Evolutionary conservation across 2,888 invertebrate species (phyloP), one percentile per base, ranked within the genome.

Genomic region (Orthosia incerta): DNA sequence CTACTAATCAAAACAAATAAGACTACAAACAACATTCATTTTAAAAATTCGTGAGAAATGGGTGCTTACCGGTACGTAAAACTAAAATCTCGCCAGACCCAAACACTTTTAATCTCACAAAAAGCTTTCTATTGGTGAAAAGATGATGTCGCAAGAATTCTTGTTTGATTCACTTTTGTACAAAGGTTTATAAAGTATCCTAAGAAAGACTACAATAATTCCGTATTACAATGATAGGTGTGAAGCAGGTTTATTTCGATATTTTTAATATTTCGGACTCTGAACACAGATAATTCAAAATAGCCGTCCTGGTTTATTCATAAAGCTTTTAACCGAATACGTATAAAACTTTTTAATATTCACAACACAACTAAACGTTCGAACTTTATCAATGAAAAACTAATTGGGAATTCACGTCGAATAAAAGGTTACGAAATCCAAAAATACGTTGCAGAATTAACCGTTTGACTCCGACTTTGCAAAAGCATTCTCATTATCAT

Each of bases 401-500:
- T 71, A 66, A 57, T 66, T 71, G 59, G 39, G 70, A 74, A 71
- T 79, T 74, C 26, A 67, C 46, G 55, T 46, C 71, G 62, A 39
- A 61, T 78, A 20, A 77, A 77, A 75, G 64, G 66, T 59, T 67
- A 60, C 67, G 67, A 74, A 82, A 71, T 71, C 65, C 11, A 57
- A 77, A 68, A 71, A 16, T 60, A 69, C 53, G 23, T 63, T 71
- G 56, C 66, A 76, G 59, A 65, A 64, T 56, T 45, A 67, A 56
- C 57, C 66, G 70, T 79, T 69, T 68, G 55, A 71, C 65, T 68
- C 57, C 48, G 57, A 69, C 68, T 77, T 82, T 66, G 66, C 63
- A 12, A 81, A 74, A 65, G 68, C 67, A 69, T 74, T 79, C 61
- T 71, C 68, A 74, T 82, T 74, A 81, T 74, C 71, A 79, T 82